These are phyloP conservation scores for Phalangium opilio DNA, from an alignment of 2,888 invertebrate genomes.

Conservation along the genomic window DNA sequence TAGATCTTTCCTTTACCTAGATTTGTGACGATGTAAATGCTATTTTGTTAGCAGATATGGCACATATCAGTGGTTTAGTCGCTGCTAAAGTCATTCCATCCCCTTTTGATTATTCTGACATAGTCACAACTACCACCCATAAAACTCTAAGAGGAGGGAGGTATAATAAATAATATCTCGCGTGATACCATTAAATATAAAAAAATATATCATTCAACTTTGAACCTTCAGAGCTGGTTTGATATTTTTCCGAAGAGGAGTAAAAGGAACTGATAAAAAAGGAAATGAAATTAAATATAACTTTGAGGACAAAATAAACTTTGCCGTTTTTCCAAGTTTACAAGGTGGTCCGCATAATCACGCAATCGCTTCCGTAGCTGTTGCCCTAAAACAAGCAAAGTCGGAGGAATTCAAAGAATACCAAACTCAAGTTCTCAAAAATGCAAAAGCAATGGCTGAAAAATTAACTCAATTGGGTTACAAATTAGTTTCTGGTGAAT, in stretches of 20 bases:
- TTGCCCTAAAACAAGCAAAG: slow-evolving; percentile 25
- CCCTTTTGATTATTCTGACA: slow-evolving; percentile 41
- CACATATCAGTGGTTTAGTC: slow-evolving; percentile 43
- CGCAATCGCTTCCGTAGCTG: slow-evolving; percentile 41
- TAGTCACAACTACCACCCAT: slow-evolving; percentile 46
- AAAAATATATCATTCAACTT: not conserved
- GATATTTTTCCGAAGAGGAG: slow-evolving; percentile 41
- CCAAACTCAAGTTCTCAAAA: slow-evolving; percentile 67
- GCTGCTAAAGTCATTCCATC: slow-evolving; percentile 40
- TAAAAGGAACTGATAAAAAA: slow-evolving; percentile 27
- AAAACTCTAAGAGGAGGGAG: slow-evolving; percentile 44
- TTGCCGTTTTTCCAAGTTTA: slow-evolving; percentile 44
- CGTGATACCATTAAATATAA: no score
- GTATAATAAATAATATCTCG: slow-evolving; percentile 31
- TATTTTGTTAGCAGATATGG: slow-evolving; percentile 44
- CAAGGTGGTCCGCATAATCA: slow-evolving; percentile 47
- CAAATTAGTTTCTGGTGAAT: slow-evolving; percentile 43
- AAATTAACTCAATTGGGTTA: slow-evolving; percentile 57
- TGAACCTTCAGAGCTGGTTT: slow-evolving; percentile 30
- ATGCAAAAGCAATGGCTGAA: slow-evolving; percentile 58
- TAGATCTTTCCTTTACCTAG: slow-evolving; percentile 19
- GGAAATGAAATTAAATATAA: slow-evolving; percentile 38
- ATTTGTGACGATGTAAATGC: slow-evolving; percentile 38
- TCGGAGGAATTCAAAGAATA: slow-evolving; percentile 54
- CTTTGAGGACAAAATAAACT: slow-evolving; percentile 39